Percentiles rank a stretch among this genome's conserved stretches.
Evolutionary conservation across 2,113 vertebrate genomes (phyloP).

Genomic region (Scomber japonicus): DNA sequence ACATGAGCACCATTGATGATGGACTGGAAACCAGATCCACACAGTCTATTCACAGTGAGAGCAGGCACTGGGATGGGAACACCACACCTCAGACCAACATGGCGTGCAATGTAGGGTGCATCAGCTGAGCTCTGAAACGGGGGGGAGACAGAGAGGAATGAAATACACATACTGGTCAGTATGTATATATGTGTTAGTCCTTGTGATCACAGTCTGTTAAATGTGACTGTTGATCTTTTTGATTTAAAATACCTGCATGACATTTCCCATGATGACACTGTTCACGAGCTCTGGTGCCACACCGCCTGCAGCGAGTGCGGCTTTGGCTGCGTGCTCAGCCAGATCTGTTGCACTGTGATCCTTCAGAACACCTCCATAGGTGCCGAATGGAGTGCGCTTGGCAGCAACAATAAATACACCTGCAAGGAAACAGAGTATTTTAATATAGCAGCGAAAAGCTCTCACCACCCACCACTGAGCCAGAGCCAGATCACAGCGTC

Average conservation of each 20-base stretch:
- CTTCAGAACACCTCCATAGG: constrained; percentile 91
- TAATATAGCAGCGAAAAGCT: not conserved
- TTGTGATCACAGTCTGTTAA: not conserved
- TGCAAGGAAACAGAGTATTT: constrained; percentile 63
- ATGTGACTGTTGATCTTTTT: not conserved
- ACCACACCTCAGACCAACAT: constrained; percentile 91
- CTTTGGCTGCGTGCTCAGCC: constrained; percentile 89
- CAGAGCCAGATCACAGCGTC: not conserved
- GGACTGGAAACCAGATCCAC: constrained; percentile 97
- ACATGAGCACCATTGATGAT: constrained; percentile 94
- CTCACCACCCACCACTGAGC: constrained; percentile 9
- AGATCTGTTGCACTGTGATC: constrained; percentile 93
- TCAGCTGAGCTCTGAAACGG: constrained; percentile 88
- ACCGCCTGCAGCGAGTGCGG: constrained; percentile 90
- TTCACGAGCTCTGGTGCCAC: constrained; percentile 90
- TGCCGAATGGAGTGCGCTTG: constrained; percentile 95
- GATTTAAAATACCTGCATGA: constrained; percentile 88
- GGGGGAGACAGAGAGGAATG: not conserved
- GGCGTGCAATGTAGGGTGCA: constrained; percentile 90
- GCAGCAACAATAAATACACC: constrained; percentile 95
- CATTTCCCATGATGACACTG: constrained; percentile 93
- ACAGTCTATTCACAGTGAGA: constrained; percentile 94
- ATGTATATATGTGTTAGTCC: not conserved
- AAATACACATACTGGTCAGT: not conserved
- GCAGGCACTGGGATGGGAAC: constrained; percentile 89